These are phyloP conservation scores for Cordilura impudica DNA, from an alignment of 2,888 invertebrate species.

Conservation along the genomic window DNA sequence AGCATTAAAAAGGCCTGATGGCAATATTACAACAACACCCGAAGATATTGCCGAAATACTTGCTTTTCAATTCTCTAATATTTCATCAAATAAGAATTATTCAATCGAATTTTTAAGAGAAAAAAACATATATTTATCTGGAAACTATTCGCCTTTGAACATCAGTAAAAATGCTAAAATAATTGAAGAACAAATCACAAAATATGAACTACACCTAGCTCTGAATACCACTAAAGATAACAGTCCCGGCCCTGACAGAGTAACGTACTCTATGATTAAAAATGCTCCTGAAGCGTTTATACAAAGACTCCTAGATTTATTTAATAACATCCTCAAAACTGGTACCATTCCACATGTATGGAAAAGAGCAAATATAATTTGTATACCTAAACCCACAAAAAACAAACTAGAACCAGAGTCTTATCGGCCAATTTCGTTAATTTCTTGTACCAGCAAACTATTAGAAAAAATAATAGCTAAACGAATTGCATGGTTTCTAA, in stretches of 20 bases:
- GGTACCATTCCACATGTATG: too few species aligned
- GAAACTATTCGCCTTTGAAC: neutral
- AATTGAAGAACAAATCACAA: too few species aligned
- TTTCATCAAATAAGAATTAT: neutral
- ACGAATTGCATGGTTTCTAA: too few species aligned
- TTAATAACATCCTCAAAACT: too few species aligned
- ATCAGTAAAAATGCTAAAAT: neutral
- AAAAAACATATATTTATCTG: neutral
- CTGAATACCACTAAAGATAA: constrained; percentile 9
- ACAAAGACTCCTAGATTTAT: too few species aligned
- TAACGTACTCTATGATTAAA: neutral
- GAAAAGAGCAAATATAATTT: too few species aligned
- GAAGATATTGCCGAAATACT: too few species aligned
- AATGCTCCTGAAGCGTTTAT: neutral
- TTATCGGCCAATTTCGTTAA: too few species aligned
- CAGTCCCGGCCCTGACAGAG: neutral
- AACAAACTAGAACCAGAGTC: neutral
- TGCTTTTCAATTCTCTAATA: neutral
- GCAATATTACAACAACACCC: neutral
- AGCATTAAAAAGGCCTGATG: neutral
- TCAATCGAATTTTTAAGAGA: neutral
- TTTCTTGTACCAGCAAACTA: too few species aligned
- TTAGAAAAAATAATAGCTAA: too few species aligned
- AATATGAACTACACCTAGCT: neutral
- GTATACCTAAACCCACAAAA: too few species aligned